A percentile compares a stretch with the other conserved stretches of the same genome.
phyloP scores from a whole-genome alignment of 2,888 invertebrate species.

The Temnothorax ravouxi region DNA sequence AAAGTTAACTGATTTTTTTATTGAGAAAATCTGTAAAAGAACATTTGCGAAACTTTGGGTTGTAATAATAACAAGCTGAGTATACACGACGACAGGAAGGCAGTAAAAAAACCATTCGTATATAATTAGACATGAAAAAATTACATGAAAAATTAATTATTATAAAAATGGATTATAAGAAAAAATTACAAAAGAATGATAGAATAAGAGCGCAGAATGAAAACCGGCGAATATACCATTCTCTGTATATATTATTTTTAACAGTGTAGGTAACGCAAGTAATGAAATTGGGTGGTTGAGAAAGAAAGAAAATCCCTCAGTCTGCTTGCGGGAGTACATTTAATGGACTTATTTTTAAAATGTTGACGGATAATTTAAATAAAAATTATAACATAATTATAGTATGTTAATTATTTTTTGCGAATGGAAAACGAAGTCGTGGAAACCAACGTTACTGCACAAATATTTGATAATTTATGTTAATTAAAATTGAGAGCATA shows the following conservation, averaged over 20 bases:
- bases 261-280: background rate
- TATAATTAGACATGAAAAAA: background rate
- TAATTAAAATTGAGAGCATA: slow-evolving; percentile 1
- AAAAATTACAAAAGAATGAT: background rate
- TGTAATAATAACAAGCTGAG: background rate
- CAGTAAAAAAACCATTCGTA: background rate
- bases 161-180: background rate
- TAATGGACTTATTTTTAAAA: background rate
- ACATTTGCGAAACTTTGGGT: background rate
- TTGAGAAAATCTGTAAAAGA: background rate
- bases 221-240: background rate
- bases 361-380: background rate
- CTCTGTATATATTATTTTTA: slow-evolving; percentile 11
- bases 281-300: background rate
- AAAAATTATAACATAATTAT: background rate
- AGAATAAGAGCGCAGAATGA: background rate
- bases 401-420: background rate
- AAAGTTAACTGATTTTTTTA: background rate
- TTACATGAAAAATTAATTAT: background rate
- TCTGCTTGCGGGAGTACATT: background rate
- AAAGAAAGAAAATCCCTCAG: background rate
- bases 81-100: background rate
- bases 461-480: background rate
- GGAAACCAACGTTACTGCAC: background rate
- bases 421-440: background rate